Evolutionary conservation across 2,113 vertebrate species (phyloP), one percentile per base, ranked within the genome.

Genomic region (Xyliphius kryptos): DNA sequence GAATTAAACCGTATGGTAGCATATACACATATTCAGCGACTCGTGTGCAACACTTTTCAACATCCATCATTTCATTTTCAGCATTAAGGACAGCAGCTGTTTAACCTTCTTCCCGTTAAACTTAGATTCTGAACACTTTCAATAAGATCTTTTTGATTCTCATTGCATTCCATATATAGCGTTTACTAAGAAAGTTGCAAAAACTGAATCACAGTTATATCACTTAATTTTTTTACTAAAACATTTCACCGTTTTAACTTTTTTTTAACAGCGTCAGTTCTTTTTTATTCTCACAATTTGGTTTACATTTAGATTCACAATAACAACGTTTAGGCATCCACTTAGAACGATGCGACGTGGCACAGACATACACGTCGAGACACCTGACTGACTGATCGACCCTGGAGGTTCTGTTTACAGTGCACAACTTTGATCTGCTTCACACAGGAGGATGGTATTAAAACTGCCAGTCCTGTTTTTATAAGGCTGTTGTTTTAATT

Each of bases 41-140:
- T 56, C 43, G 47, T 57, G 60, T 46, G 13, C 6, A 41, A 56
- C 60, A 63, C 62, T 56, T 56, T 53, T 66, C 51, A 44, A 10
- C 46, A 50, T 66, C 61, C 12, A 37, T 43, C 16, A 22, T 62
- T 5, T 63, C 40, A 15, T 72, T 64, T 58, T 44, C 46, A 56
- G 51, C 47, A 37, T 36, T 46, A 47, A 57, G 32, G 32, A 61
- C 10, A 69, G 52, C 44, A 40, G 5, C 22, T 50, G 6, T 13
- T 13, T 6, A 37, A 16, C 2, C 13, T 22, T 65, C 10, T 41
- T 10, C 40, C 10, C 13, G 9, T 54, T 56, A 50, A n/a, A 12
- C 26, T 54, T 19, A 12, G 41, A 36, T 22, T 64, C 5, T 21
- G 55, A 41, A 60, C 17, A 65, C 61, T 50, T 61, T 19, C 61